phyloP scores from a whole-genome alignment of 2,113 vertebrate species.

The Rhegmatorhina hoffmannsi region DNA sequence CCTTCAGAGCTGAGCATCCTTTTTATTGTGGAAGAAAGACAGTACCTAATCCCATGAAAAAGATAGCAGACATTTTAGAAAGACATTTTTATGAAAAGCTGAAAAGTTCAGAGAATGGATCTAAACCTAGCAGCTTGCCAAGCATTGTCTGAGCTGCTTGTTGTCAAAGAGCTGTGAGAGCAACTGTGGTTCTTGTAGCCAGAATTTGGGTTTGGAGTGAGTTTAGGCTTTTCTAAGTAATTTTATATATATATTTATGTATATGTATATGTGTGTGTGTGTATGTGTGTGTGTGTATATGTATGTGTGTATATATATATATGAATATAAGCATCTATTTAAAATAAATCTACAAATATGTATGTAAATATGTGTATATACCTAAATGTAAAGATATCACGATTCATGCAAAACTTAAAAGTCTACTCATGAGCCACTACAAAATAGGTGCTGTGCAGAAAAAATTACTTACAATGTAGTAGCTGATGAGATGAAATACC shows the following conservation, averaged over 20 bases:
- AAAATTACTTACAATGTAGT: not conserved
- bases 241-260: not conserved
- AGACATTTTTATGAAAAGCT: not conserved
- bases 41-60: not conserved
- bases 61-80: not conserved
- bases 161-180: not conserved
- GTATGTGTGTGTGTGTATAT: no score
- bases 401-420: not conserved
- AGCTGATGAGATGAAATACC: not conserved
- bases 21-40: not conserved
- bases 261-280: no score
- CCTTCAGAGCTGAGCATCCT: not conserved
- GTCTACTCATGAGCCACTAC: not conserved
- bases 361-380: not conserved
- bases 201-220: not conserved
- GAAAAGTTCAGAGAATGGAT: not conserved
- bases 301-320: not conserved
- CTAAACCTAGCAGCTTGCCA: not conserved
- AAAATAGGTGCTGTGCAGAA: conserved; percentile 5
- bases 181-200: not conserved
- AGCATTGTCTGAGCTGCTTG: not conserved
- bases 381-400: not conserved
- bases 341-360: not conserved
- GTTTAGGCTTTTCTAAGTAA: not conserved
- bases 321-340: not conserved